A percentile compares a stretch with the other conserved stretches of the same genome.
Evolutionary conservation across 2,797 vertebrate species (phyloP).

Genomic region (Amblyopsis hoosieri): DNA sequence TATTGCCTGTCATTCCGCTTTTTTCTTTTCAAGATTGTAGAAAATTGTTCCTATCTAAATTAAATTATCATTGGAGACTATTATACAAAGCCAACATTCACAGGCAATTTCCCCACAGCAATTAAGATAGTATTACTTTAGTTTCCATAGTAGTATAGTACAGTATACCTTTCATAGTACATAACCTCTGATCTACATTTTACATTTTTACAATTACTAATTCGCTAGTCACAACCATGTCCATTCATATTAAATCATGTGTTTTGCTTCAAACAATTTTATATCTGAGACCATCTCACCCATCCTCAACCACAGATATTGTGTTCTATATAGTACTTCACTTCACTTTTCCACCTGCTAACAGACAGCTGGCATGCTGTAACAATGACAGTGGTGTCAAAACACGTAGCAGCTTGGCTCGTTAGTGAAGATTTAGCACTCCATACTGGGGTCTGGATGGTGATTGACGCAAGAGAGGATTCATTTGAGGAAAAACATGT

Average conservation of each 20-base stretch:
- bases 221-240: background rate
- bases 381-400: conserved; percentile 51
- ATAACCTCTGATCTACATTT: too few species aligned
- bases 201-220: too few species aligned
- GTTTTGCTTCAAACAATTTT: background rate
- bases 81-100: too few species aligned
- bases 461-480: conserved; percentile 46
- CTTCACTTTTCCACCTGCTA: conserved; percentile 46
- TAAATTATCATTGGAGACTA: too few species aligned
- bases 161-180: too few species aligned
- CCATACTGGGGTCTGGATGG: conserved; percentile 59
- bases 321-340: conserved; percentile 24
- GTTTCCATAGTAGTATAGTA: too few species aligned
- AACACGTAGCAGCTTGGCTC: conserved; percentile 61
- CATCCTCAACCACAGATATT: conserved; percentile 22
- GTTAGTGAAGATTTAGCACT: conserved; percentile 69
- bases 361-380: conserved; percentile 49
- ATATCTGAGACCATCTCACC: conserved; percentile 15
- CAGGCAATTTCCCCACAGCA: too few species aligned
- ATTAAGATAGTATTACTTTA: too few species aligned
- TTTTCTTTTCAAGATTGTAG: too few species aligned
- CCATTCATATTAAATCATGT: background rate
- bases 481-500: conserved; percentile 11
- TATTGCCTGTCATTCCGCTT: too few species aligned
- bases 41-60: too few species aligned